phyloP scores from a whole-genome alignment of 2,888 invertebrate genomes.

The Schizotus pectinicornis region DNA sequence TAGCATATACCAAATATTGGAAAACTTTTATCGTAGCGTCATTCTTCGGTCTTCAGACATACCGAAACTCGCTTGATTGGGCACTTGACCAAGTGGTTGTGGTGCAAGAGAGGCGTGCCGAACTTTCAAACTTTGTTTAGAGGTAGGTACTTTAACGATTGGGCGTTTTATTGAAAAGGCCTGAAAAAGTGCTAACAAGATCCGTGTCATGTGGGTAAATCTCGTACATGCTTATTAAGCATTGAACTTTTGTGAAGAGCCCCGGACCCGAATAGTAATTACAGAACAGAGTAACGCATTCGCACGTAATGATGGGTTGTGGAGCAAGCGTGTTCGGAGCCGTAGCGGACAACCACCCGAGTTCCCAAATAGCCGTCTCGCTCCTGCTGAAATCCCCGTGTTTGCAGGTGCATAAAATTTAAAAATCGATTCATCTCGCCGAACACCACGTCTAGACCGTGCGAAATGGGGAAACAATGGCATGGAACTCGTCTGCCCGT shows the following conservation, averaged over 20 bases:
- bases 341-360: neutral
- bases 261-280: slow-evolving; percentile 4
- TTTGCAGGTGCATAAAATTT: slow-evolving; percentile 11
- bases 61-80: too few species aligned
- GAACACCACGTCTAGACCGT: slow-evolving; percentile 11
- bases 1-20: too few species aligned
- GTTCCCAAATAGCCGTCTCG: neutral
- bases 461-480: slow-evolving; percentile 20
- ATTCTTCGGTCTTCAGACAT: too few species aligned
- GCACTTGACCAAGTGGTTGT: too few species aligned
- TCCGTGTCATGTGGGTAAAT: neutral
- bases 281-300: slow-evolving; percentile 3
- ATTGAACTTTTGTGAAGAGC: neutral
- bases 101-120: too few species aligned
- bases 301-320: slow-evolving; percentile 21
- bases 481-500: neutral
- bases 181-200: too few species aligned
- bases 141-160: too few species aligned
- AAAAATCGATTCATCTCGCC: slow-evolving; percentile 8
- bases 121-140: too few species aligned
- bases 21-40: too few species aligned
- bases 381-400: slow-evolving; percentile 1
- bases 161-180: too few species aligned
- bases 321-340: neutral
- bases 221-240: slow-evolving; percentile 18